Evolutionary conservation across 35 echinoderm and acorn worm genomes (phyloP), one percentile per base, ranked within the genome.

Genomic region (Anneissia japonica): DNA sequence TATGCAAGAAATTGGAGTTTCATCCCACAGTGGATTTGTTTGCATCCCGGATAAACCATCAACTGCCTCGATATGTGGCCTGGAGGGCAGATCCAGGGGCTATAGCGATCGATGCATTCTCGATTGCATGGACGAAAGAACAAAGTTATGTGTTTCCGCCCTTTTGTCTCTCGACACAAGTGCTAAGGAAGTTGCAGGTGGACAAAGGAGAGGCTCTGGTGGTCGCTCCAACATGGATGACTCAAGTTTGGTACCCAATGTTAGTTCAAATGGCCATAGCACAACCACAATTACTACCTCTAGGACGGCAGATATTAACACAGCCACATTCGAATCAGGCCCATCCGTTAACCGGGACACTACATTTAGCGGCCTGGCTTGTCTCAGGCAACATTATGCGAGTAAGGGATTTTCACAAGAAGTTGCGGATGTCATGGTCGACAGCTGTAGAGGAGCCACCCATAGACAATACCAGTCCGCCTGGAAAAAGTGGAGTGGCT

Each of bases 1-100:
- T 77, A 34, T n/a, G 36, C 34, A 86, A 31, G 21, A 36, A 74
- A 4, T 13, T 85, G 7, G 12, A 33, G 21, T 35, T 85, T 3
- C 12, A 16, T 17, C 35, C 35, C 0, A n/a, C 72, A 33, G 51
- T 85, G 36, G 83, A 85, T 31, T 4, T 85, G 83, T 85, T 85
- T 37, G 83, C 83, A n/a, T 74, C 83, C 1, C 26, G 55, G 31
- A 17, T 74, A 14, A 85, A 85, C 51, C 14, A 28, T 3, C 45
- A 85, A 37, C 0, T 85, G 1, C 46, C 23, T 16, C 19, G 55
- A 3, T 85, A 41, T 74, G 83, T 85, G 28, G 72, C 83, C 6
- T 73, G 83, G 83, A 13, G 64, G 9, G 23, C 83, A 74, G 83
- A 72, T 74, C n/a, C 35, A 72, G 26, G 34, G 31, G 46, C 45